Evolutionary conservation across 2,888 invertebrate genomes (phyloP), one percentile per base, ranked within the genome.

Genomic region (Chromoteleia sp.): DNA sequence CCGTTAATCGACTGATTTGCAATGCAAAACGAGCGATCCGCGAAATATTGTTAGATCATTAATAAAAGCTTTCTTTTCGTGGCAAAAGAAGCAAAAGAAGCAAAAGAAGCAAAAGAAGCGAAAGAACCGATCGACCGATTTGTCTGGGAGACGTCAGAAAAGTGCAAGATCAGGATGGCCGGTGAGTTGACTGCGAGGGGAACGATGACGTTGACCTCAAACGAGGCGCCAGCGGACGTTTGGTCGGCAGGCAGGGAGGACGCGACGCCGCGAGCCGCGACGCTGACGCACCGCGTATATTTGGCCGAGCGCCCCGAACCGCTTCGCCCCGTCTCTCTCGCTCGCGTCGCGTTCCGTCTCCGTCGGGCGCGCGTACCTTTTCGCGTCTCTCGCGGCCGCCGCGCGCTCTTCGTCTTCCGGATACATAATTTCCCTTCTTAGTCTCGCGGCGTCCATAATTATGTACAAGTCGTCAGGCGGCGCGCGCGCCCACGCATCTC

Each of bases 231-330:
- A 87, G 81, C 86, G 83, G 82, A 75, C 75, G 79, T 83, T 83
- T 81, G 81, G 77, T 81, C 82, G 81, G 86, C 83, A 86, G 87
- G 86, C 87, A 88, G 87, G 85, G 87, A 87, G 88, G 85, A 87
- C 85, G 85, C 86, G 86, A 88, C 88, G 90, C 88, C 87, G 91
- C 91, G 90, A 89, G 90, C 91, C 91, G 88, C 91, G 91, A 91
- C 91, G 91, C 91, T 91, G 90, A 91, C 91, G 91, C 91, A 91
- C 89, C 87, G 87, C 85, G 90, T 91, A 91, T 91, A 91, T 91
- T 91, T 91, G 91, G 91, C 91, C 84, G 84, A 82, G 81, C 85
- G 73, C 78, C 82, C 61, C 67, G 48, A 48, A 10, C 50, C 50
- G 63, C 50, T 41, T 50, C 74, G 21, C 48, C 48, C 50, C 65